phyloP scores from a whole-genome alignment of 2,888 invertebrate genomes.

The Leucoptera coffeella region DNA sequence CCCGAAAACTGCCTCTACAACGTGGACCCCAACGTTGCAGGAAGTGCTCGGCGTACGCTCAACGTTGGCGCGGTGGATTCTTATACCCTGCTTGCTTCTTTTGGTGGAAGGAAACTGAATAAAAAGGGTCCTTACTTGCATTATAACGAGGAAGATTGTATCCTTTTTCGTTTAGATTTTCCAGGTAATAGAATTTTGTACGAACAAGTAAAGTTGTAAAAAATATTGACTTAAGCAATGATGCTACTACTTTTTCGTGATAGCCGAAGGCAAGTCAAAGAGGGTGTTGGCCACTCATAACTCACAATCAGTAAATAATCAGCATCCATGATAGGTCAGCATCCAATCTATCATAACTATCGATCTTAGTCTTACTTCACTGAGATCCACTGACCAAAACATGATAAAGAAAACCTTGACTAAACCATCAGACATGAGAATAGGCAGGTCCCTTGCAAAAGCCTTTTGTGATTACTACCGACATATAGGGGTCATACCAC shows the following conservation, averaged over 20 bases:
- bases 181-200: too few relatives aligned
- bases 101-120: constrained; percentile 78
- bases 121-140: constrained; percentile 67
- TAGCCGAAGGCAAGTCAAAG: too few relatives aligned
- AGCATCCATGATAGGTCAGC: too few relatives aligned
- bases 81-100: constrained; percentile 85
- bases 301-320: too few relatives aligned
- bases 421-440: constrained; percentile 19
- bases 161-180: constrained; percentile 60
- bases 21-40: constrained; percentile 77
- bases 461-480: constrained; percentile 53
- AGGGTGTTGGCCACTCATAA: too few relatives aligned
- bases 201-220: too few relatives aligned
- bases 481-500: constrained; percentile 48
- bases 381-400: too few relatives aligned
- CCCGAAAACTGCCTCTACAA: constrained; percentile 86
- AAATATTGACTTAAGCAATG: constrained; percentile 2
- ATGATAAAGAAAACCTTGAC: too few relatives aligned
- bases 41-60: constrained; percentile 80
- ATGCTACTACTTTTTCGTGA: too few relatives aligned
- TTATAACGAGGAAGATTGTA: constrained; percentile 95
- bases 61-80: constrained; percentile 72
- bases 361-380: too few relatives aligned
- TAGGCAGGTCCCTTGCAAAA: constrained; percentile 43
- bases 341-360: too few relatives aligned